Evolutionary conservation across 2,797 vertebrate species (phyloP).

Genomic region (Catostomus latipinnis): DNA sequence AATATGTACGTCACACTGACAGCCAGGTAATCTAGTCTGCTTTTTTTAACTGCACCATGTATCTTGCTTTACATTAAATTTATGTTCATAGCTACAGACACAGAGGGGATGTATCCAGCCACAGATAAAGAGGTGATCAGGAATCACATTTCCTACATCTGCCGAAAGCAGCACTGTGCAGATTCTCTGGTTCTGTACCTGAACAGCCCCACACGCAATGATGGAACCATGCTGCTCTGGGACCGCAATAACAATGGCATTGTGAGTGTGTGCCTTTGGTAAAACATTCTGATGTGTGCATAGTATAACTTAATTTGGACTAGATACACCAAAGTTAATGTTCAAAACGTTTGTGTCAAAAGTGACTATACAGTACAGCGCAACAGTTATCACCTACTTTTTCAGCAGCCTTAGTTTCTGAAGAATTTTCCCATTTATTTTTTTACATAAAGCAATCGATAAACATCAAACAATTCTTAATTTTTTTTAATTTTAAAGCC

Average conservation of each 20-base stretch:
- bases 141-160: constrained; percentile 82
- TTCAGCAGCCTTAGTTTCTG: too few species aligned
- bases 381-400: background rate
- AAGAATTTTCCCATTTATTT: background rate
- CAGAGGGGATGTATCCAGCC: constrained; percentile 77
- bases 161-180: constrained; percentile 82
- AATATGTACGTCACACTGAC: background rate
- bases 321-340: background rate
- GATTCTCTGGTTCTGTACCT: constrained; percentile 83
- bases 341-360: background rate
- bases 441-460: background rate
- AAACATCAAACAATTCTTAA: background rate
- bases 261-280: constrained; percentile 64
- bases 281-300: background rate
- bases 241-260: constrained; percentile 83
- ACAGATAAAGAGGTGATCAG: constrained; percentile 81
- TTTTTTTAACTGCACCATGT: background rate
- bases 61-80: background rate
- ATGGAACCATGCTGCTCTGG: constrained; percentile 85
- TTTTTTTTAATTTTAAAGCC: too few species aligned
- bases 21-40: background rate
- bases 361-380: background rate
- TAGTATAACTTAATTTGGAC: too few species aligned
- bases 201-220: constrained; percentile 81
- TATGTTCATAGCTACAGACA: constrained; percentile 65